These are phyloP conservation scores for Scytalopus superciliaris DNA, from an alignment of 2,113 vertebrate genomes.

Conservation along the genomic window DNA sequence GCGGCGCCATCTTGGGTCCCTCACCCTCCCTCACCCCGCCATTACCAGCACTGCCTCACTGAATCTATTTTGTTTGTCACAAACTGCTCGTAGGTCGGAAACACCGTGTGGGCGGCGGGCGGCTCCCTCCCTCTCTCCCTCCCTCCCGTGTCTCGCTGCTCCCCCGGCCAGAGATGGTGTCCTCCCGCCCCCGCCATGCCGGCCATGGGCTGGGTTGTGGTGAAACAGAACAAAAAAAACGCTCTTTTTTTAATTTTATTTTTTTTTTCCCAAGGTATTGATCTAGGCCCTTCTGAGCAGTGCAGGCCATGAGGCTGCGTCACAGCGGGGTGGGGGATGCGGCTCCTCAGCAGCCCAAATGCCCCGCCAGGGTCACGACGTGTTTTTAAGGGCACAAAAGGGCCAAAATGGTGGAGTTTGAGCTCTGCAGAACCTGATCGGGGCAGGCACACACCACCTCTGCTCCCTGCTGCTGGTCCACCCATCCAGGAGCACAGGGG, in stretches of 20 bases:
- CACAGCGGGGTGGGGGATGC: neutral
- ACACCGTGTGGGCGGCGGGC: constrained; percentile 7
- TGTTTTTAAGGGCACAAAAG: neutral
- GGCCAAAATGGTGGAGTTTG: neutral
- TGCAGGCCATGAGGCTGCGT: accelerated
- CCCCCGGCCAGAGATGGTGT: neutral
- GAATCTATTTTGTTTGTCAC: neutral
- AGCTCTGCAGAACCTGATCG: accelerated
- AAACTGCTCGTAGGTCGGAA: neutral
- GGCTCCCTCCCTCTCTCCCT: neutral
- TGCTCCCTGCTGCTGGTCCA: neutral
- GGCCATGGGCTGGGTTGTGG: neutral
- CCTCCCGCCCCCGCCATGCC: neutral
- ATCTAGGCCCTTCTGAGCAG: neutral
- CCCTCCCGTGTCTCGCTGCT: neutral
- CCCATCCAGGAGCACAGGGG: accelerated
- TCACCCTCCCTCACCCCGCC: neutral
- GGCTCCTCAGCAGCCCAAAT: neutral
- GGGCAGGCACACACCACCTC: accelerated
- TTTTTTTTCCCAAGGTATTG: accelerated
- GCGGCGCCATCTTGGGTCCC: neutral
- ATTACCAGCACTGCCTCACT: neutral
- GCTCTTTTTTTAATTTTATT: neutral
- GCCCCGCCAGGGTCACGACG: accelerated
- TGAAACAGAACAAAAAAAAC: neutral